A percentile compares a stretch with the other conserved stretches of the same genome.
phyloP scores from a whole-genome alignment of 2,888 invertebrate species.

The Eutolmus rufibarbis region DNA sequence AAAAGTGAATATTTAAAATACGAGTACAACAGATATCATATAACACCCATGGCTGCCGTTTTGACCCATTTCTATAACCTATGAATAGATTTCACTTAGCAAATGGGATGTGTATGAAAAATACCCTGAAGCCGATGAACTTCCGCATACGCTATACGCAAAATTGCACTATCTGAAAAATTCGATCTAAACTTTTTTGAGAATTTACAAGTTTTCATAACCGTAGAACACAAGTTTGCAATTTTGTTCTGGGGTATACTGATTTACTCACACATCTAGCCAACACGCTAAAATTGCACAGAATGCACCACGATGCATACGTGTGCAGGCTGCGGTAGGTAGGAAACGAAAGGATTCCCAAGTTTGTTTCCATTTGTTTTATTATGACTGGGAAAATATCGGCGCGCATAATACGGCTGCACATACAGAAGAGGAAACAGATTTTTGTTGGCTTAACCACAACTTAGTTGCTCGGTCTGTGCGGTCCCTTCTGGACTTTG shows the following conservation, averaged over 20 bases:
- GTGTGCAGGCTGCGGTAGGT: neutral
- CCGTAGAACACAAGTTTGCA: slow-evolving; percentile 13
- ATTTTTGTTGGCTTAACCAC: slow-evolving; percentile 15
- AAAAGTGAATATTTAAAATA: too few relatives aligned
- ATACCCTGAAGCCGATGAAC: neutral
- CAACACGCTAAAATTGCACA: neutral
- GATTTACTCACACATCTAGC: neutral
- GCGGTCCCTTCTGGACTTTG: slow-evolving; percentile 18
- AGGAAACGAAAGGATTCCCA: neutral
- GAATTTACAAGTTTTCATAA: slow-evolving; percentile 15
- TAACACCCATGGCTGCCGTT: neutral
- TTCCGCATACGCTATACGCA: neutral
- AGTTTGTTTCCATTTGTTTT: slow-evolving; percentile 19
- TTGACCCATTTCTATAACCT: neutral
- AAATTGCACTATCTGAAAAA: neutral
- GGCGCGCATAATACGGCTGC: neutral
- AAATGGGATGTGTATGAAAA: neutral
- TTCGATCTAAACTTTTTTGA: slow-evolving; percentile 18
- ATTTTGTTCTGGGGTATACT: neutral
- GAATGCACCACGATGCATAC: neutral
- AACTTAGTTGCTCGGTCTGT: neutral
- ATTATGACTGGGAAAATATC: slow-evolving; percentile 16
- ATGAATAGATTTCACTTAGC: neutral
- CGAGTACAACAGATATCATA: neutral
- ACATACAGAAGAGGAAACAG: neutral